Evolutionary conservation across 2,797 vertebrate species (phyloP).

Genomic region (Aulostomus chinensis): DNA sequence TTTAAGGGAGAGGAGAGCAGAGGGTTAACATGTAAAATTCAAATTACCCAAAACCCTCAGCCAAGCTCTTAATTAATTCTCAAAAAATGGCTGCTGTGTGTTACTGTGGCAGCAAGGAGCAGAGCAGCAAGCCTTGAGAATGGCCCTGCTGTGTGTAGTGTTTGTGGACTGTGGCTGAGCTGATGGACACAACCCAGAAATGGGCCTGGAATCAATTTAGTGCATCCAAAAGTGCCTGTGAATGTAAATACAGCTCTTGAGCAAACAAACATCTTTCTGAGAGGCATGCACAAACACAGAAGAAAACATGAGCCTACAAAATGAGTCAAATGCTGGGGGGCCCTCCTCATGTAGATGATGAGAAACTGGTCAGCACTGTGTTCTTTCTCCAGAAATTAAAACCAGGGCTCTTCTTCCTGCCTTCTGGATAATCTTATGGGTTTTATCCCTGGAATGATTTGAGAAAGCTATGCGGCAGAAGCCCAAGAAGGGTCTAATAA

Average conservation of each 20-base stretch:
- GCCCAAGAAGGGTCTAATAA: slow-evolving; percentile 53
- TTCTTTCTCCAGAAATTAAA: slow-evolving; percentile 64
- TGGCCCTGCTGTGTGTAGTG: slow-evolving; percentile 73
- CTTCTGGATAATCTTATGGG: slow-evolving; percentile 59
- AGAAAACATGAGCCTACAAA: slow-evolving; percentile 57
- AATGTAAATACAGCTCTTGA: slow-evolving; percentile 82
- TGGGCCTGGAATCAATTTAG: slow-evolving; percentile 83
- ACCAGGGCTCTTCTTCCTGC: slow-evolving; percentile 63
- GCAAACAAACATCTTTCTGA: slow-evolving; percentile 78
- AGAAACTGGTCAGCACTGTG: slow-evolving; percentile 53
- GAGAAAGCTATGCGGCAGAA: slow-evolving; percentile 52
- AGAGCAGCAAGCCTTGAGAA: slow-evolving; percentile 55
- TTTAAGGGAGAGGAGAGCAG: slow-evolving; percentile 40
- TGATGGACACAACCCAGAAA: slow-evolving; percentile 81
- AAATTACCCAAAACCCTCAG: slow-evolving; percentile 36
- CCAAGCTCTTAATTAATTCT: slow-evolving; percentile 50
- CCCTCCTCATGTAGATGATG: slow-evolving; percentile 48
- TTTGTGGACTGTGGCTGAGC: slow-evolving; percentile 74
- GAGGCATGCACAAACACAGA: slow-evolving; percentile 69
- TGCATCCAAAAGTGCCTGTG: slow-evolving; percentile 76
- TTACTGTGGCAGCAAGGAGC: slow-evolving; percentile 36
- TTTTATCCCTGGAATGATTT: slow-evolving; percentile 64
- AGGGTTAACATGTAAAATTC: slow-evolving; percentile 54
- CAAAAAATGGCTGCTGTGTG: slow-evolving; percentile 76
- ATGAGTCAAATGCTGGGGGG: slow-evolving; percentile 39